Evolutionary conservation across 1,140 invertebrate species (phyloP).

Genomic region (Lycorma delicatula): DNA sequence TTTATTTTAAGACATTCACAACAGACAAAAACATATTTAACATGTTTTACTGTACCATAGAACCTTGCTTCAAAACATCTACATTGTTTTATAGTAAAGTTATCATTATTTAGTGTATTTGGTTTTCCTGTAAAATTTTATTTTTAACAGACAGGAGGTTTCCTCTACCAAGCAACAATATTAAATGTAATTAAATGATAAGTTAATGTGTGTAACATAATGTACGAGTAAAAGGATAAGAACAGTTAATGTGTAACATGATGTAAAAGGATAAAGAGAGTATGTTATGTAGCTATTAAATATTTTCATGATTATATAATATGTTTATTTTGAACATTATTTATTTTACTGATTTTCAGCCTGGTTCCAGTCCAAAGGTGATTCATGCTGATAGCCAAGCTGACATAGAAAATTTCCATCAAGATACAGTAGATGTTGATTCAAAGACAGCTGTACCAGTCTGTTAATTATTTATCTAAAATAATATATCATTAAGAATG

Average conservation of each 20-base stretch:
- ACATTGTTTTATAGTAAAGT: no score
- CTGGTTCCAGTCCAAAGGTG: constrained; percentile 40
- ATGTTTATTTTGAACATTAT: background rate
- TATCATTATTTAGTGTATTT: no score
- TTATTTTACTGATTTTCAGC: constrained; percentile 44
- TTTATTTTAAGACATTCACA: no score
- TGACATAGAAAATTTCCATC: constrained; percentile 52
- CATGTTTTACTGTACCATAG: no score
- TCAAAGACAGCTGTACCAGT: background rate
- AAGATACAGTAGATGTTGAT: constrained; percentile 45
- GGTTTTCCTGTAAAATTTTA: no score
- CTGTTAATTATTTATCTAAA: no score
- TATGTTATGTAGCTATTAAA: background rate
- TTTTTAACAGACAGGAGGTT: background rate
- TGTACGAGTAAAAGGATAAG: background rate
- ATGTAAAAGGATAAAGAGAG: background rate
- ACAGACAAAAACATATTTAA: no score
- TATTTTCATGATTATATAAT: background rate
- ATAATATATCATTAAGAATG: no score
- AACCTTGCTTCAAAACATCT: no score
- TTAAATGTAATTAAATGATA: background rate
- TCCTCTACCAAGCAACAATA: background rate
- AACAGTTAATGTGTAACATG: background rate
- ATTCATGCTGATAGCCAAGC: constrained; percentile 52
- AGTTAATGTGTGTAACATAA: background rate